Percentiles rank a stretch among this genome's conserved stretches.
phyloP scores from a whole-genome alignment of 1,140 invertebrate genomes.

The Portunus trituberculatus region DNA sequence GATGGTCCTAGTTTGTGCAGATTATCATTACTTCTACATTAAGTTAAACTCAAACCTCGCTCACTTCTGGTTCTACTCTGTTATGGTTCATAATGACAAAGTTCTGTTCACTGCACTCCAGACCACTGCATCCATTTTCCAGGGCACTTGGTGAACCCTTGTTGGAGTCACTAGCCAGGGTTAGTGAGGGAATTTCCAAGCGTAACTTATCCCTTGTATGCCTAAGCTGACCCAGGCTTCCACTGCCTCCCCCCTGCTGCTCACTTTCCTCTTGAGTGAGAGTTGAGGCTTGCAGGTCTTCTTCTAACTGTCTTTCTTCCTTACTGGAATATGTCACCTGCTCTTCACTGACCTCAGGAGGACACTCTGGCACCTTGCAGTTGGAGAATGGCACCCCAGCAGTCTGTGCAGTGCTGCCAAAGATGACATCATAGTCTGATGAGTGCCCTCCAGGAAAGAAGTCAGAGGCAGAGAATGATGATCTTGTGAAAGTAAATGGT shows the following conservation, averaged over 20 bases:
- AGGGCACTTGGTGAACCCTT: not conserved
- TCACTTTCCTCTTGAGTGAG: conserved; percentile 49
- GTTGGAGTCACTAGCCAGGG: conserved; percentile 39
- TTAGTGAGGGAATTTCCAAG: conserved; percentile 61
- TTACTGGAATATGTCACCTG: not conserved
- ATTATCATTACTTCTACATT: conserved; percentile 38
- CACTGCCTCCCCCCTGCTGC: conserved; percentile 17
- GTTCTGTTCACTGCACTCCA: conserved; percentile 13
- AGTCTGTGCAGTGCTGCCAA: conserved; percentile 24
- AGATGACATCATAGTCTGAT: conserved; percentile 53
- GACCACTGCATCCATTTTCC: conserved; percentile 53
- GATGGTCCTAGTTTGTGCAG: conserved; percentile 31
- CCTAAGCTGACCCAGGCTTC: conserved; percentile 52
- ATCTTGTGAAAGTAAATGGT: conserved; percentile 66
- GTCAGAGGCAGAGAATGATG: conserved; percentile 65
- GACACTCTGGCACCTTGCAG: not conserved
- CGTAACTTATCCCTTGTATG: conserved; percentile 67
- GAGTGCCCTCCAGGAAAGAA: conserved; percentile 47
- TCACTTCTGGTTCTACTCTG: conserved; percentile 68
- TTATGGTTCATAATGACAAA: conserved; percentile 45
- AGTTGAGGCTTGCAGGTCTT: not conserved
- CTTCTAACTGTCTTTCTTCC: not conserved
- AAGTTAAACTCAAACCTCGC: conserved; percentile 64
- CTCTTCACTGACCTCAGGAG: not conserved
- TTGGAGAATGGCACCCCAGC: not conserved